These are phyloP conservation scores for Rhynchophorus ferrugineus DNA, from an alignment of 1,140 invertebrate species.

Conservation along the genomic window DNA sequence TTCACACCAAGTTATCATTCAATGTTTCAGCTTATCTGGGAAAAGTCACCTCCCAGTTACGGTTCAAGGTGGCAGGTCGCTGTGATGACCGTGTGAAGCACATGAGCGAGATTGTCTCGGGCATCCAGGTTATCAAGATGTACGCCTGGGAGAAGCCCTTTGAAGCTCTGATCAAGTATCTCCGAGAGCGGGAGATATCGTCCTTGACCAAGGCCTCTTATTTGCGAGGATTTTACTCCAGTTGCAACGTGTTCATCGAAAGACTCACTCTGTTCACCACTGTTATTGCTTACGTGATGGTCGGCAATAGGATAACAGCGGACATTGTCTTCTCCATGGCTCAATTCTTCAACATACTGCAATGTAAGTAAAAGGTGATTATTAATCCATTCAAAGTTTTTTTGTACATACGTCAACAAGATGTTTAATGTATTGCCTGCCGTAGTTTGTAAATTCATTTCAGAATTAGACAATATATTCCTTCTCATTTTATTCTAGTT, in stretches of 20 bases:
- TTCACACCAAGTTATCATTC: too few relatives aligned
- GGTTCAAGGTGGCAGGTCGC: slow-evolving; percentile 49
- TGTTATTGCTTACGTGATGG: slow-evolving; percentile 58
- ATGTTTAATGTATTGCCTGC: too few relatives aligned
- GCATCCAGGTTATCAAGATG: slow-evolving; percentile 74
- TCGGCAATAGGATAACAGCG: slow-evolving; percentile 57
- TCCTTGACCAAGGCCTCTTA: slow-evolving; percentile 61
- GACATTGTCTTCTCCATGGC: slow-evolving; percentile 64
- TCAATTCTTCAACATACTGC: slow-evolving; percentile 60
- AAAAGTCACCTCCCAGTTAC: slow-evolving; percentile 45
- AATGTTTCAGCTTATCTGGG: slow-evolving; percentile 47
- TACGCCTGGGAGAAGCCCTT: slow-evolving; percentile 71
- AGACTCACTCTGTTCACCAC: slow-evolving; percentile 67
- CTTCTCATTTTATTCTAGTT: too few relatives aligned
- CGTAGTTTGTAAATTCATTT: too few relatives aligned
- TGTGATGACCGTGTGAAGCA: slow-evolving; percentile 67
- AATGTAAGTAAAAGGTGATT: slow-evolving; percentile 26
- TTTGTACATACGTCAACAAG: too few relatives aligned
- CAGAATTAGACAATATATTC: too few relatives aligned
- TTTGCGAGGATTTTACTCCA: slow-evolving; percentile 62
- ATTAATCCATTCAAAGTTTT: too few relatives aligned
- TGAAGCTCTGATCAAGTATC: slow-evolving; percentile 46
- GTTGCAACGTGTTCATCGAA: slow-evolving; percentile 62
- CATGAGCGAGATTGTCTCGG: slow-evolving; percentile 73
- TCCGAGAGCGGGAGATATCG: slow-evolving; percentile 56